Evolutionary conservation across 2,888 invertebrate genomes (phyloP).

Genomic region (Yponomeuta sedellus): DNA sequence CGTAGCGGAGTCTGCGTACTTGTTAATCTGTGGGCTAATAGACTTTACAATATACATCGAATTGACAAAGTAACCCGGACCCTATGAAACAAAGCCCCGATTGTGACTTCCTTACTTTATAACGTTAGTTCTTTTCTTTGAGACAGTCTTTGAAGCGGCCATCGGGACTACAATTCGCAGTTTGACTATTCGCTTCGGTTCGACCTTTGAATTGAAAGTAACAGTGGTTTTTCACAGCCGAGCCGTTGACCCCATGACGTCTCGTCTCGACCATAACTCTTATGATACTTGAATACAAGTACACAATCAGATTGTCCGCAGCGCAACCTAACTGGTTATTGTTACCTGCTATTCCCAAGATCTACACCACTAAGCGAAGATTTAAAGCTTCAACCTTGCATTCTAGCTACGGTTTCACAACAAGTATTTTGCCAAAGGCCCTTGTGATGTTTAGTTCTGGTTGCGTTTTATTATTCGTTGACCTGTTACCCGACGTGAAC

Average conservation of each 20-base stretch:
- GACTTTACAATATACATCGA: too few relatives aligned
- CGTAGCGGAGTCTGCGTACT: too few relatives aligned
- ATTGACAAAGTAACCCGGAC: too few relatives aligned
- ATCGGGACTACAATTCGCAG: neutral
- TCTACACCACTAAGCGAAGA: conserved; percentile 2
- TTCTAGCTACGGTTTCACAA: conserved; percentile 9
- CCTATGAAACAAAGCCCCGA: too few relatives aligned
- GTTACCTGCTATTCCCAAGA: neutral
- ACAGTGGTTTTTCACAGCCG: conserved; percentile 56
- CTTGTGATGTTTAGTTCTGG: conserved; percentile 10
- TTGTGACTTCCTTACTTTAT: too few relatives aligned
- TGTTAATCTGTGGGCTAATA: too few relatives aligned
- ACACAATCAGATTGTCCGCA: neutral
- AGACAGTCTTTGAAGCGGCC: neutral
- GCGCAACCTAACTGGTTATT: neutral
- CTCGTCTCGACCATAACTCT: neutral
- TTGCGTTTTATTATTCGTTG: conserved; percentile 3
- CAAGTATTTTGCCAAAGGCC: neutral
- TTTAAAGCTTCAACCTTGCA: conserved; percentile 8
- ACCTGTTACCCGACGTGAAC: conserved; percentile 8
- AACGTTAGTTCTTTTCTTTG: neutral
- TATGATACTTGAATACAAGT: neutral
- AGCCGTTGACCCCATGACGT: conserved; percentile 52
- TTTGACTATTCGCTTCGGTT: neutral
- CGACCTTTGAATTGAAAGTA: conserved; percentile 34